These are phyloP conservation scores for Crenuchus spilurus DNA, from an alignment of 2,797 vertebrate genomes.

Conservation along the genomic window DNA sequence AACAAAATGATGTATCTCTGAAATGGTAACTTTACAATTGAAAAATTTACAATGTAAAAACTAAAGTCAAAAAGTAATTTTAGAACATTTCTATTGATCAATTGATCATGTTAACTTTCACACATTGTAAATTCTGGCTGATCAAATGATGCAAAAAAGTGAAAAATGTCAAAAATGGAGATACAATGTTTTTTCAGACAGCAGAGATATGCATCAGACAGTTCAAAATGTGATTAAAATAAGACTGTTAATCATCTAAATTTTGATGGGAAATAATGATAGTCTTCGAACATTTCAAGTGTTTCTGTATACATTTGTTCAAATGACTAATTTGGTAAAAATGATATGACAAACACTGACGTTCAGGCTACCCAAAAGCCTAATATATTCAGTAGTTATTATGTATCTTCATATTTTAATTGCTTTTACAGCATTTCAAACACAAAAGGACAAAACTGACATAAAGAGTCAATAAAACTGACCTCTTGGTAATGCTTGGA, in stretches of 20 bases:
- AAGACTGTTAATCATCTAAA: background rate
- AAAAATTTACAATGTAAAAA: too few relatives aligned
- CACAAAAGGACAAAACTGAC: slow-evolving; percentile 8
- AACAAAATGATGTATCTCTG: too few relatives aligned
- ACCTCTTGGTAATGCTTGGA: too few relatives aligned
- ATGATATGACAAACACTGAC: background rate
- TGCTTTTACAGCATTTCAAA: background rate
- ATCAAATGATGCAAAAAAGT: too few relatives aligned
- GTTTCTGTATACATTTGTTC: background rate
- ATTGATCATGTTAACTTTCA: too few relatives aligned
- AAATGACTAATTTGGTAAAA: background rate
- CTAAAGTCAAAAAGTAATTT: too few relatives aligned
- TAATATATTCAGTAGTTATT: background rate
- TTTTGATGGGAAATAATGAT: too few relatives aligned
- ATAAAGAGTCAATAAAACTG: background rate
- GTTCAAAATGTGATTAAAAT: background rate
- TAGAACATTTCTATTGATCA: too few relatives aligned
- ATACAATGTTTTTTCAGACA: too few relatives aligned
- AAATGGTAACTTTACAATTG: too few relatives aligned
- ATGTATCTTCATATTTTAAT: slow-evolving; percentile 5
- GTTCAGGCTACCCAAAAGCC: background rate
- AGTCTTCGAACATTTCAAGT: background rate
- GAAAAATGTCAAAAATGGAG: too few relatives aligned
- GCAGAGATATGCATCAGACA: background rate
- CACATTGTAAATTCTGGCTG: too few relatives aligned